Conservation (phyloP, 2,797 vertebrate species). For the Ctenopoma multispine region DNA sequence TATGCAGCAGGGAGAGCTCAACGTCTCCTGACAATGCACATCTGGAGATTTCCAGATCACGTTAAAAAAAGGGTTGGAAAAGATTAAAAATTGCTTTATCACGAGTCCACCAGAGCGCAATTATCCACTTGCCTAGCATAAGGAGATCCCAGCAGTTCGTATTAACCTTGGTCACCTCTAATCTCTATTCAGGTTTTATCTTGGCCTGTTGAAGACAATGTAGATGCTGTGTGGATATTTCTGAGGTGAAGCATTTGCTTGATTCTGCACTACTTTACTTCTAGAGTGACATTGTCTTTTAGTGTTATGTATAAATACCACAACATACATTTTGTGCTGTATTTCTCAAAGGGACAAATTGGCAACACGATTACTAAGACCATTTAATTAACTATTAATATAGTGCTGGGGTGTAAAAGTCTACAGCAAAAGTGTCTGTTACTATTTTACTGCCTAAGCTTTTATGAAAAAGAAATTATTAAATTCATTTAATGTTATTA, state of each 20-base stretch:
- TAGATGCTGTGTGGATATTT: conserved; percentile 8
- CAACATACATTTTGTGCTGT: background rate
- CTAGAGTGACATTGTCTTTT: background rate
- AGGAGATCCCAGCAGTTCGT: conserved; percentile 53
- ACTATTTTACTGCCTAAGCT: conserved; percentile 9
- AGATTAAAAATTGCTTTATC: conserved; percentile 73
- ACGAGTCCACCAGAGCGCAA: conserved; percentile 51
- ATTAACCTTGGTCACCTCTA: conserved; percentile 70
- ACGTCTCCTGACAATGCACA: conserved; percentile 30
- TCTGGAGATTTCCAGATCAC: conserved; percentile 48
- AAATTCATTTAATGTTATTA: no score
- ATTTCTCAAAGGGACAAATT: background rate
- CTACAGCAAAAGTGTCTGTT: conserved; percentile 4
- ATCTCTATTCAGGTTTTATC: conserved; percentile 65
- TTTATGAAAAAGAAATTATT: conserved; percentile 9
- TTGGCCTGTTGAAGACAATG: conserved; percentile 56
- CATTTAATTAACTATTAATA: conserved; percentile 16
- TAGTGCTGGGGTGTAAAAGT: background rate
- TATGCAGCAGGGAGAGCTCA: conserved; percentile 10
- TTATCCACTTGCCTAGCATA: conserved; percentile 57
- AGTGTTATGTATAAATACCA: background rate
- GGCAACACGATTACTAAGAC: background rate
- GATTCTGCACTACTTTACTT: conserved; percentile 10
- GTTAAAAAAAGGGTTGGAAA: conserved; percentile 48
- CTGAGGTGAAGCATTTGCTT: conserved; percentile 19